phyloP scores from a whole-genome alignment of 2,888 invertebrate genomes.

The Cheilosia vulpina region DNA sequence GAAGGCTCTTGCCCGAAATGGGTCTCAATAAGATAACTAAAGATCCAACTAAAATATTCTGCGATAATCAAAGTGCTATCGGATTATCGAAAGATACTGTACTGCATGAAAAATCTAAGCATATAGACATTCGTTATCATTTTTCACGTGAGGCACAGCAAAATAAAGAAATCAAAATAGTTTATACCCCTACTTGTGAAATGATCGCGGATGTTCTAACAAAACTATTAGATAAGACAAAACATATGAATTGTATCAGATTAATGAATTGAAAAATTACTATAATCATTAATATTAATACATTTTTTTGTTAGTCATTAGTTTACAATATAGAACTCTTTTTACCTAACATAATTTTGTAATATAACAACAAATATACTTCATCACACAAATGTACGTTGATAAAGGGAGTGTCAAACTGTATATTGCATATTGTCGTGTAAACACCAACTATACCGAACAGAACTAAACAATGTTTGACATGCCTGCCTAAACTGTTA shows the following conservation, averaged over 20 bases:
- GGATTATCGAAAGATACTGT: slow-evolving; percentile 2
- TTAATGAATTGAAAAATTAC: too few species aligned
- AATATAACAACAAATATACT: not conserved
- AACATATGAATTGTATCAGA: too few species aligned
- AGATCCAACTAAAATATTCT: not conserved
- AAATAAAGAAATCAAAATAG: slow-evolving; percentile 6
- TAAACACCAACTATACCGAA: too few species aligned
- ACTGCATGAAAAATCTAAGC: slow-evolving; percentile 8
- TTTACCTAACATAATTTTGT: not conserved
- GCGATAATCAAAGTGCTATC: slow-evolving; percentile 29
- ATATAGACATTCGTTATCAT: slow-evolving; percentile 17
- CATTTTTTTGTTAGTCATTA: not conserved
- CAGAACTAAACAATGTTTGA: too few species aligned
- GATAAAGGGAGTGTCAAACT: slow-evolving; percentile 8
- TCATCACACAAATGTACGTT: not conserved
- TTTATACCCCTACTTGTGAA: slow-evolving; percentile 10
- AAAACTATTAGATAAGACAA: slow-evolving; percentile 8
- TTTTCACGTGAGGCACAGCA: slow-evolving; percentile 17
- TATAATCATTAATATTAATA: not conserved
- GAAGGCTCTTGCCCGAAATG: not conserved
- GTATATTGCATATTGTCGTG: too few species aligned
- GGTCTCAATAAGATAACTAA: not conserved
- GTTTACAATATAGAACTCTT: too few species aligned
- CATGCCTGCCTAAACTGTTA: too few species aligned
- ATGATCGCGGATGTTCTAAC: slow-evolving; percentile 24